Conservation (phyloP, 92 coral and sea anemone genomes). For the Pocillopora grandis region DNA sequence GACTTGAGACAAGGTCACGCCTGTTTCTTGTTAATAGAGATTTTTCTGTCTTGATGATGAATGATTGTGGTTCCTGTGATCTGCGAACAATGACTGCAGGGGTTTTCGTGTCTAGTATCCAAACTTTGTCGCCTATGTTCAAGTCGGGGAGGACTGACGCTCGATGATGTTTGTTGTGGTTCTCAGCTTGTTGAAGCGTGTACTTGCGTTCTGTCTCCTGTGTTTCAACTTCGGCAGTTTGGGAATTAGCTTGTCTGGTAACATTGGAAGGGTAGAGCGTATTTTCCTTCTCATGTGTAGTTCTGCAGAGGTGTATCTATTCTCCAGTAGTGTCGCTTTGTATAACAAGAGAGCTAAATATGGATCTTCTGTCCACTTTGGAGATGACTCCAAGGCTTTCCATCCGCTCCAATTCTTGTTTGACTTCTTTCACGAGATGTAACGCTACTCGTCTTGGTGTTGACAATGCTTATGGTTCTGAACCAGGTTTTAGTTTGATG, state of each 20-base stretch:
- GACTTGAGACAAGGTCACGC: too few species aligned
- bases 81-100: too few species aligned
- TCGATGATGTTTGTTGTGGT: constrained; percentile 21
- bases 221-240: constrained; percentile 25
- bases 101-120: neutral
- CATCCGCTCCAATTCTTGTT: neutral
- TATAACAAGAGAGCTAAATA: constrained; percentile 44
- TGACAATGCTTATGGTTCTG: neutral
- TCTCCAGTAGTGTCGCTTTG: constrained; percentile 43
- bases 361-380: constrained; percentile 36
- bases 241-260: constrained; percentile 16
- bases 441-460: neutral
- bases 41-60: too few species aligned
- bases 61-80: too few species aligned
- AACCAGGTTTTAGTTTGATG: neutral
- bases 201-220: constrained; percentile 2
- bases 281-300: constrained; percentile 39
- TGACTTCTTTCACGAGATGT: neutral
- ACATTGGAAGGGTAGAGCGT: constrained; percentile 1
- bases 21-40: too few species aligned
- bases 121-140: constrained; percentile 22
- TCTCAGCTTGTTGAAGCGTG: constrained; percentile 18
- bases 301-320: constrained; percentile 46
- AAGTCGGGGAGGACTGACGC: constrained; percentile 22
- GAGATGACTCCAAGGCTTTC: neutral